A percentile compares a stretch with the other conserved stretches of the same genome.
Conservation (phyloP, 2,113 vertebrate species). For the Caloenas nicobarica region DNA sequence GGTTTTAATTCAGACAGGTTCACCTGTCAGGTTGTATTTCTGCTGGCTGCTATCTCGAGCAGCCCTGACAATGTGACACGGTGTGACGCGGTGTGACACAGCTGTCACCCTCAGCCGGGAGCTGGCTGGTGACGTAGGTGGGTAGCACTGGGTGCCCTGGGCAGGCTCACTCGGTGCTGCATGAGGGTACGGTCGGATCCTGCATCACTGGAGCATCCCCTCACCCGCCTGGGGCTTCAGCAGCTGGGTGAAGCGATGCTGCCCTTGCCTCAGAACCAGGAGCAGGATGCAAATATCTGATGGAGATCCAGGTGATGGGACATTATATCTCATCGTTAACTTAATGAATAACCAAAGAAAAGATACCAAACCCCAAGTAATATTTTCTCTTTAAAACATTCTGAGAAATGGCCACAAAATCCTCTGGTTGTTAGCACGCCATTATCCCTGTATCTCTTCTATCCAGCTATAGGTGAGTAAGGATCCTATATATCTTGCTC, state of each 20-base stretch:
- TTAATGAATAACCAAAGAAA: not conserved
- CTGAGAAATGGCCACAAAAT: not conserved
- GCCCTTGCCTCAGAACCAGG: not conserved
- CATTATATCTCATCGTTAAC: not conserved
- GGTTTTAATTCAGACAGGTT: not conserved
- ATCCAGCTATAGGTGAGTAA: not conserved
- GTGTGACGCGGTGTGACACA: not conserved
- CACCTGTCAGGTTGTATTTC: not conserved
- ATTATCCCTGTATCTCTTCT: not conserved
- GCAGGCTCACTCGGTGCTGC: not conserved
- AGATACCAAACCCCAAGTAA: not conserved
- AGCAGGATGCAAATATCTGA: not conserved
- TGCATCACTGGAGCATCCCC: not conserved
- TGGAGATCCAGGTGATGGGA: not conserved
- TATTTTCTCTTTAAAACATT: not conserved
- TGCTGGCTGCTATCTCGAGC: not conserved
- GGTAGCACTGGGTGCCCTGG: not conserved
- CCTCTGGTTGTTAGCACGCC: not conserved
- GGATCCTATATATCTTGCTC: not conserved
- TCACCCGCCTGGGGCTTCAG: not conserved
- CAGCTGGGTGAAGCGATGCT: not conserved
- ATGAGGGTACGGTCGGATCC: rapidly evolving
- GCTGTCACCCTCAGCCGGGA: not conserved
- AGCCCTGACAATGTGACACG: not conserved
- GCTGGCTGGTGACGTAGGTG: rapidly evolving